Evolutionary conservation across 2,888 invertebrate species (phyloP), one percentile per base, ranked within the genome.

Genomic region (Cecidostiba fungosa): DNA sequence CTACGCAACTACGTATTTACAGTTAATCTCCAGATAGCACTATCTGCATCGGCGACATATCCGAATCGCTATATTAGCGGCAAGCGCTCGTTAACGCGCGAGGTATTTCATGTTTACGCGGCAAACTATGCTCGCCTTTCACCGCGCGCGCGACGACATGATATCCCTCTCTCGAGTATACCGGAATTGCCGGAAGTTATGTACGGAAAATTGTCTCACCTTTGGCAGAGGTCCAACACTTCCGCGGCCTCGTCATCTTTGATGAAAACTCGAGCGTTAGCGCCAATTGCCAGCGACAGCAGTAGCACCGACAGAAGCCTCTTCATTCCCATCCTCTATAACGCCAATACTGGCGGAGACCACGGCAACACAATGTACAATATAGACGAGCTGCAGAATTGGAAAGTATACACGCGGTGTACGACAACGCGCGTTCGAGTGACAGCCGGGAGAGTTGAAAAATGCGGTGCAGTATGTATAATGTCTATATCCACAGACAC

Each of bases 201-300:
- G 16, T 19, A 10, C 19, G 5, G 3, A 19, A 50, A n/a, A 10
- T 23, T n/a, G 2, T 43, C 85, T 81, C 32, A 86, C 86, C 86
- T 86, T 6, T 82, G 19, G 26, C 86, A 86, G 2, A 86, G 79
- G 16, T 86, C 86, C 59, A 83, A 59, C 1, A 72, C 32, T 19
- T 74, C 81, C 23, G 4, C 66, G 14, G 29, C 66, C 0, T 12
- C 16, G 43, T 82, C 74, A 12, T 73, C 29, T 1, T 70, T n/a
- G n/a, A 6, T 16, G 10, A 23, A 0, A 6, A 39, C 10, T 26
- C 16, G 8, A 23, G 70, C 43, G 5, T 14, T 26, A 23, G 62
- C 62, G 16, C 26, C 81, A 26, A 72, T 70, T 12, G 66, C 26
- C 54, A 69, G 12, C 14, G 66, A 39, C 54, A 84, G 26, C 32